These are phyloP conservation scores for Scophthalmus maximus DNA, from an alignment of 2,113 vertebrate species.

Conservation along the genomic window DNA sequence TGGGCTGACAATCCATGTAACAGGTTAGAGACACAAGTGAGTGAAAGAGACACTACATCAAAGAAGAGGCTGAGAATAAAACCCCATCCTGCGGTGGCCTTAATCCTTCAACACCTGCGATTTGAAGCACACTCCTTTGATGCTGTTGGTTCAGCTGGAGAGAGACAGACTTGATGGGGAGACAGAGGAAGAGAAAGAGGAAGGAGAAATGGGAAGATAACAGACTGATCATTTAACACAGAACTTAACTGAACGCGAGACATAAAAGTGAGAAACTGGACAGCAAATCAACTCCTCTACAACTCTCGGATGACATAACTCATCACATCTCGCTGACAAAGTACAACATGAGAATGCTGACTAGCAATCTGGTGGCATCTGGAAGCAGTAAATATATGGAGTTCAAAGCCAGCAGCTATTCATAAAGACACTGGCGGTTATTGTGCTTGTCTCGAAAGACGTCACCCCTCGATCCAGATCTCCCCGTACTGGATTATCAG, in stretches of 20 bases:
- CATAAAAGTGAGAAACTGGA: conserved; percentile 26
- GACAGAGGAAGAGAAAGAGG: conserved; percentile 20
- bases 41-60: conserved; percentile 77
- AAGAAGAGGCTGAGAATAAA: conserved; percentile 75
- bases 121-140: conserved; percentile 79
- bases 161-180: conserved; percentile 58
- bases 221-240: conserved; percentile 39
- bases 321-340: conserved; percentile 47
- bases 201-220: conserved; percentile 51
- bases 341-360: conserved; percentile 25
- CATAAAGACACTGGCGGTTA: conserved; percentile 18
- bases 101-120: conserved; percentile 84
- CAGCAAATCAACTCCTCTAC: conserved; percentile 21
- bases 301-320: conserved; percentile 23
- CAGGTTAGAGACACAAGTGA: conserved; percentile 65
- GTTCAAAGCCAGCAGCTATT: conserved; percentile 37
- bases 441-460: conserved; percentile 12
- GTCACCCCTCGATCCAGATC: not conserved
- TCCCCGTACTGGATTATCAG: not conserved
- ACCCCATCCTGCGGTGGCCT: conserved; percentile 77
- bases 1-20: conserved; percentile 39
- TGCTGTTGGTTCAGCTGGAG: conserved; percentile 66
- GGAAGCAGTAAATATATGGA: conserved; percentile 36
- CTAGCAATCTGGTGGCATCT: conserved; percentile 29
- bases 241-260: conserved; percentile 46